Conservation (phyloP, 1,140 invertebrate genomes). For the Telenomus remus region DNA sequence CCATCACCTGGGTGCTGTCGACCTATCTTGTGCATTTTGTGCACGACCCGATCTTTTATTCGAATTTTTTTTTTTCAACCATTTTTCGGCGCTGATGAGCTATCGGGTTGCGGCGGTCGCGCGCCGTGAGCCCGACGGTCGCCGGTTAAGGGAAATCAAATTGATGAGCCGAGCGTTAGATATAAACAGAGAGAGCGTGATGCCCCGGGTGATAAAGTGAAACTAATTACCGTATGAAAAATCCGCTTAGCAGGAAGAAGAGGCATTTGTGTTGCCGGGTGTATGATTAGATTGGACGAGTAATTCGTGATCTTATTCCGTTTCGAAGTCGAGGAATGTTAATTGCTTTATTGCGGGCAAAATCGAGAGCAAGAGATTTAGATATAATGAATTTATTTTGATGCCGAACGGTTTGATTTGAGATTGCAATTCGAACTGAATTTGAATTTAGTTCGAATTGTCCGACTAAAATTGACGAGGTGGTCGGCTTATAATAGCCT, state of each 20-base stretch:
- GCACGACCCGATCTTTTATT: slow-evolving; percentile 20
- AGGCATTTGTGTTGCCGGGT: not conserved
- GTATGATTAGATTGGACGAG: not conserved
- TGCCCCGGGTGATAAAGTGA: slow-evolving; percentile 15
- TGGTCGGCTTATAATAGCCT: no score
- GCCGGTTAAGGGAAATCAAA: slow-evolving; percentile 7
- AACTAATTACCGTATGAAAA: slow-evolving; percentile 33
- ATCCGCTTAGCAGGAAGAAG: not conserved
- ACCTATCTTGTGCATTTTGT: slow-evolving; percentile 41
- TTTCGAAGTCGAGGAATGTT: no score
- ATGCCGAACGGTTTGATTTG: no score
- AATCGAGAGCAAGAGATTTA: no score
- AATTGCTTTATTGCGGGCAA: no score
- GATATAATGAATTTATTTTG: no score
- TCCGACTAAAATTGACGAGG: slow-evolving; percentile 8
- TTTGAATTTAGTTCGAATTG: no score
- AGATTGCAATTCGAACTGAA: no score
- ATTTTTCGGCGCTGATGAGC: slow-evolving; percentile 29
- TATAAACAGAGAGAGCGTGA: slow-evolving; percentile 24
- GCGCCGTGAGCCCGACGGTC: not conserved
- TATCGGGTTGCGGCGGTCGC: slow-evolving; percentile 32
- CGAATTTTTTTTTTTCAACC: no score
- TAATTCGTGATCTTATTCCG: no score
- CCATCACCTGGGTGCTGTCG: slow-evolving; percentile 49
- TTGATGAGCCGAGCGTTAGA: slow-evolving; percentile 37